These are phyloP conservation scores for Bellardia pandia DNA, from an alignment of 2,888 invertebrate species.

Conservation along the genomic window DNA sequence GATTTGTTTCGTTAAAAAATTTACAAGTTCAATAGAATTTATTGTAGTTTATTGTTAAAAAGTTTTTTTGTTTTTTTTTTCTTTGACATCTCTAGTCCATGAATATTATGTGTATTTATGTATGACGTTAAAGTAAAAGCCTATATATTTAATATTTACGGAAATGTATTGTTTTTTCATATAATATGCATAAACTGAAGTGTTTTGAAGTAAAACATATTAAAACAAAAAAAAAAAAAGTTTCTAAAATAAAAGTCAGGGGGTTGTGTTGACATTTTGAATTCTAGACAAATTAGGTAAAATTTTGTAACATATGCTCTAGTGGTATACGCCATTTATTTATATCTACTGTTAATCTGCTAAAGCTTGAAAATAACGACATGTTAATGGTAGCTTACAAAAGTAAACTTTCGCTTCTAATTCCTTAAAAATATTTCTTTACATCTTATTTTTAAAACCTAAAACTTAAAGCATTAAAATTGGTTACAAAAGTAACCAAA, in stretches of 20 bases:
- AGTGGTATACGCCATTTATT: too few species aligned
- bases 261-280: too few species aligned
- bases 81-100: background rate
- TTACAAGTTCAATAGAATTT: constrained; percentile 19
- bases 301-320: too few species aligned
- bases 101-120: constrained; percentile 1
- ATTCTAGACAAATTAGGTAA: too few species aligned
- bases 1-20: constrained; percentile 19
- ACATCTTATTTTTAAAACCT: background rate
- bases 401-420: too few species aligned
- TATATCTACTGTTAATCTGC: too few species aligned
- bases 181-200: background rate
- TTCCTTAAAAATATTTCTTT: too few species aligned
- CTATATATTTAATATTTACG: background rate
- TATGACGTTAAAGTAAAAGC: constrained; percentile 12
- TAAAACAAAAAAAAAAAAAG: too few species aligned
- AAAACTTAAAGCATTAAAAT: background rate
- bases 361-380: too few species aligned
- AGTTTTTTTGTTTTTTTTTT: background rate
- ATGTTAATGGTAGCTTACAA: too few species aligned
- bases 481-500: too few species aligned
- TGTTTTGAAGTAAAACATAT: background rate
- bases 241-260: too few species aligned
- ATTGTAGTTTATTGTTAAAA: constrained; percentile 1
- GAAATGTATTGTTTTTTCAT: constrained; percentile 10